Base-by-base conservation (phyloP, 2,888 invertebrate species). In the Trypoxylon attenuatum region DNA sequence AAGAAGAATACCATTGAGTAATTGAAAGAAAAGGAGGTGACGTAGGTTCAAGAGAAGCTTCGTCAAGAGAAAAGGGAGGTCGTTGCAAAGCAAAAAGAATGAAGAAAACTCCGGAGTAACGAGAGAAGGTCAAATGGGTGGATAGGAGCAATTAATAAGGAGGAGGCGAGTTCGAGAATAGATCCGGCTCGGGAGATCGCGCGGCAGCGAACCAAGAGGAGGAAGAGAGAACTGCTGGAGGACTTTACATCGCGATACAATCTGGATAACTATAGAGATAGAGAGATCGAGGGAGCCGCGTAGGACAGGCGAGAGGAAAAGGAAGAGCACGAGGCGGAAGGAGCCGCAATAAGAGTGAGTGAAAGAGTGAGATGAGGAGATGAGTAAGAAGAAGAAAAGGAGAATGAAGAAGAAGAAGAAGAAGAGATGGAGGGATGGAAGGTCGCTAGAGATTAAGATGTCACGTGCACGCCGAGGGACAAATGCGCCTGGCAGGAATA, bases 401-500 rank as follows among this genome's bases (percentile, higher is more conserved):
- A 18, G 45, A 29, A 22, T 2, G 25, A 21, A 8, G 49, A 43
- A 18, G 19, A 15, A 21, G 22, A 45, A 15, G 21, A 41, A 15
- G 25, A 15, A 13, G 39, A 42, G 18, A 23, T 41, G 29, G 38
- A 50, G 23, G 42, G 41, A 54, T 22, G 51, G 53, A 25, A 41
- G 33, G 8, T 10, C 33, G 46, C 29, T 45, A 49, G 58, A 81
- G 80, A 83, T 82, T 83, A 80, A 82, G 79, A 83, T 82, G 82
- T 82, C 80, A 80, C 80, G 78, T 73, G 77, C 78, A 74, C 71
- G 69, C 69, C 73, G 62, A 67, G 75, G 73, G 74, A 74, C 76
- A 78, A 73, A 80, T 72, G 68, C 67, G 65, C 54, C 54, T 18
- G 52, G 61, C 54, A 47, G 58, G 58, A 57, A 68, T 71, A 72